These are phyloP conservation scores for Cephalopachus bancanus DNA, from an alignment of 2,797 vertebrate species.

Conservation along the genomic window DNA sequence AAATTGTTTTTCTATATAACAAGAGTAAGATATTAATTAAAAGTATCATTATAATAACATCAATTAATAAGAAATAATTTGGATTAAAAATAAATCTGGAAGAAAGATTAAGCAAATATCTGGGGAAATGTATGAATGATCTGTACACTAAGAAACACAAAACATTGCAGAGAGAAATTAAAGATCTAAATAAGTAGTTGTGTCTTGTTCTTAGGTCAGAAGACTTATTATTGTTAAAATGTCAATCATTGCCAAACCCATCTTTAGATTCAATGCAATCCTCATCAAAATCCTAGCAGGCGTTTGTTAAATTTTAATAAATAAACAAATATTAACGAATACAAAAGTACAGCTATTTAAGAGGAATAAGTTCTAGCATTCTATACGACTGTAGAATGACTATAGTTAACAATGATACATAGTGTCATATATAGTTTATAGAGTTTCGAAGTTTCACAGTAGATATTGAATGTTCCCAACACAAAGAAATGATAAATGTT, in stretches of 20 bases:
- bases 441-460: too few species aligned
- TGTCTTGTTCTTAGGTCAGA: neutral
- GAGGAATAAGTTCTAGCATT: too few species aligned
- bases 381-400: too few species aligned
- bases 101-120: neutral
- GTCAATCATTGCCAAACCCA: neutral
- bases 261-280: neutral
- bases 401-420: too few species aligned
- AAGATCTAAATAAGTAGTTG: neutral
- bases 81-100: neutral
- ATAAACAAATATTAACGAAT: too few species aligned
- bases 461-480: too few species aligned
- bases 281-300: neutral
- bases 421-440: too few species aligned
- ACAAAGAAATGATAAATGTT: too few species aligned
- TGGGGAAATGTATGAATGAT: neutral
- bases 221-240: neutral
- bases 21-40: neutral
- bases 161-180: neutral
- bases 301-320: too few species aligned
- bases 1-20: neutral
- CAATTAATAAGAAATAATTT: neutral
- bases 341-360: too few species aligned
- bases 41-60: neutral
- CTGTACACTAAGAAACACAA: neutral